Evolutionary conservation across 2,888 invertebrate species (phyloP).

Genomic region (Agonopterix heracliana): DNA sequence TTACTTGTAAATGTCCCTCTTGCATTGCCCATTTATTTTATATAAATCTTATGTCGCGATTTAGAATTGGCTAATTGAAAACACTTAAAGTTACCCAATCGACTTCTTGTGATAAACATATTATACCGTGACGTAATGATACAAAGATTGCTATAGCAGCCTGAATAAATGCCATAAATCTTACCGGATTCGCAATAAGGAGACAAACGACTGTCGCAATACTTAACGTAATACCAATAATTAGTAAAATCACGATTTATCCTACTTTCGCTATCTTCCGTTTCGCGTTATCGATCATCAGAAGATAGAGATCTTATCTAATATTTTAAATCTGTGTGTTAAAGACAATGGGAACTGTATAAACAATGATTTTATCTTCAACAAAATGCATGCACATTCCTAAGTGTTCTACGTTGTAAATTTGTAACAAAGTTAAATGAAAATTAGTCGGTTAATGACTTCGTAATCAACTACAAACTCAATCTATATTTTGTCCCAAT

Average conservation of each 20-base stretch:
- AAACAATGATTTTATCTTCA: not conserved
- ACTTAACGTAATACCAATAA: conserved; percentile 58
- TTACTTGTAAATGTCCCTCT: too few relatives aligned
- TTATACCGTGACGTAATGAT: conserved; percentile 56
- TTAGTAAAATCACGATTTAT: conserved; percentile 69
- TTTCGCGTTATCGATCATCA: conserved; percentile 58
- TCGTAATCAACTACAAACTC: too few relatives aligned
- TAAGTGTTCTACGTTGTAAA: not conserved
- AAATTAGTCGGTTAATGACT: too few relatives aligned
- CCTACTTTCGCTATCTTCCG: conserved; percentile 61
- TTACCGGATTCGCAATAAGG: conserved; percentile 53
- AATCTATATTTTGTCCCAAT: too few relatives aligned
- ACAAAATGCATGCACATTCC: not conserved
- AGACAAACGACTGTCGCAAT: conserved; percentile 62
- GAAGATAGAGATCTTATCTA: conserved; percentile 55
- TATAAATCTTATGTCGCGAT: too few relatives aligned
- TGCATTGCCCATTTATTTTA: too few relatives aligned
- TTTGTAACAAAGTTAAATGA: too few relatives aligned
- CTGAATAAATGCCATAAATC: conserved; percentile 60
- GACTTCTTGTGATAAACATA: conserved; percentile 52
- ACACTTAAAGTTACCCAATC: conserved; percentile 52
- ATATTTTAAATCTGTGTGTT: conserved; percentile 28
- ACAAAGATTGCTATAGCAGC: conserved; percentile 40
- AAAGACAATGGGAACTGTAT: conserved; percentile 32
- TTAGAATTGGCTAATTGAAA: conserved; percentile 43